These are phyloP conservation scores for Gryllus longicercus DNA, from an alignment of 2,888 invertebrate species.

Conservation along the genomic window DNA sequence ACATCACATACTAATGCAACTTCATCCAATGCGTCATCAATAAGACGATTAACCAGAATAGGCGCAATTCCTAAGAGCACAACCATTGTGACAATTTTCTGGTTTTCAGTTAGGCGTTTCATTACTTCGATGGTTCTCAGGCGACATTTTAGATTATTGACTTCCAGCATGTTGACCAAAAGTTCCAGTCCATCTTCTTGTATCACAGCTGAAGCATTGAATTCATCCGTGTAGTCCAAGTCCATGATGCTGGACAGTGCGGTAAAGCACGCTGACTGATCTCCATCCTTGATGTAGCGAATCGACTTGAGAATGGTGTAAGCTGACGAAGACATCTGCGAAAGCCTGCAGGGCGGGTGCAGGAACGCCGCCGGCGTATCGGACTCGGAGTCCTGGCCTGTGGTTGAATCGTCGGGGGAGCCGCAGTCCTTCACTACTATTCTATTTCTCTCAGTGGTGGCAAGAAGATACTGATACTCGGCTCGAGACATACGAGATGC, in stretches of 20 bases:
- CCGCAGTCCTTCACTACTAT: too few species aligned
- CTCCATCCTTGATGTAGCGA: too few species aligned
- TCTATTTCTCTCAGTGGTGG: too few species aligned
- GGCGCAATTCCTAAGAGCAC: not conserved
- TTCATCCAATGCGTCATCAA: not conserved
- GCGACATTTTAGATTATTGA: not conserved
- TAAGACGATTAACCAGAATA: not conserved
- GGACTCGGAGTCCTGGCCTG: too few species aligned
- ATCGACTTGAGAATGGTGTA: too few species aligned
- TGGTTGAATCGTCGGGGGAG: too few species aligned
- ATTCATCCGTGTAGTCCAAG: not conserved
- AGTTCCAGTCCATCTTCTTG: not conserved
- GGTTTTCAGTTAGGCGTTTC: not conserved
- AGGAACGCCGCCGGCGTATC: too few species aligned
- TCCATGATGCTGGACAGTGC: not conserved
- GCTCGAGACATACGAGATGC: too few species aligned
- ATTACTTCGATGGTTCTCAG: not conserved
- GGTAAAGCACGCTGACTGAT: not conserved
- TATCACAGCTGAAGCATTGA: not conserved
- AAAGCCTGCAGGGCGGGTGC: too few species aligned
- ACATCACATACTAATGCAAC: not conserved
- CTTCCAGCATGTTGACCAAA: not conserved
- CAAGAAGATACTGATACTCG: too few species aligned
- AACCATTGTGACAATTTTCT: not conserved
- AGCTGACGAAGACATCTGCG: too few species aligned